Evolutionary conservation across 2,888 invertebrate species (phyloP), one percentile per base, ranked within the genome.

Genomic region (Agrochola lychnidis): DNA sequence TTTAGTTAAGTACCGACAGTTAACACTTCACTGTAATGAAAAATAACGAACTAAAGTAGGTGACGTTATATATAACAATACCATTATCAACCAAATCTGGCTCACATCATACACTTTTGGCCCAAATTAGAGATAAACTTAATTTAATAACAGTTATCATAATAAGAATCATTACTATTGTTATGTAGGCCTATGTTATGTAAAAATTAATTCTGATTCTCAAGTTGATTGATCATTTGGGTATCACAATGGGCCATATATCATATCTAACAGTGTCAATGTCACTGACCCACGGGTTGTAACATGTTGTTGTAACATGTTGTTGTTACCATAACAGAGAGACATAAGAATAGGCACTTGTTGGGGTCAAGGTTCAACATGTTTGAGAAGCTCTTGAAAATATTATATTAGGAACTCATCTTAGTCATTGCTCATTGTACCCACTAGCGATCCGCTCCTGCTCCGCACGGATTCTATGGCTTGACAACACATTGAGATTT

Each of bases 191-290:
- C 79, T 81, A 72, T 53, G 63, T 79, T 82, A 84, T 77, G 59
- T 84, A 82, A 77, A 83, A 78, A 79, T 1, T 57, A 30, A 79
- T 74, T 78, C 70, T 61, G 19, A 63, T 73, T 84, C 79, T 81
- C 69, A 84, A 73, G 77, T 79, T 84, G 79, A 87, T 87, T 84
- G 78, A 88, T 89, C 78, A 81, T 80, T 82, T 71, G 19, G 62
- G 76, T 66, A 74, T 70, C 48, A 89, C 89, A 89, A 88, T 88
- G 73, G 81, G 72, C 78, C 64, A 84, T 88, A 72, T 76, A 82
- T 86, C 68, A 80, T 66, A 72, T 73, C 73, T 73, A 92, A 91
- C 76, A 88, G 89, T 90, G 92, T 91, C 92, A 92, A 92, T 91
- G 92, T 88, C 89, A 88, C 68, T 90, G 90, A 92, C 90, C 89